Conservation (phyloP, 2,888 invertebrate genomes). For the Dendrolimus houi region DNA sequence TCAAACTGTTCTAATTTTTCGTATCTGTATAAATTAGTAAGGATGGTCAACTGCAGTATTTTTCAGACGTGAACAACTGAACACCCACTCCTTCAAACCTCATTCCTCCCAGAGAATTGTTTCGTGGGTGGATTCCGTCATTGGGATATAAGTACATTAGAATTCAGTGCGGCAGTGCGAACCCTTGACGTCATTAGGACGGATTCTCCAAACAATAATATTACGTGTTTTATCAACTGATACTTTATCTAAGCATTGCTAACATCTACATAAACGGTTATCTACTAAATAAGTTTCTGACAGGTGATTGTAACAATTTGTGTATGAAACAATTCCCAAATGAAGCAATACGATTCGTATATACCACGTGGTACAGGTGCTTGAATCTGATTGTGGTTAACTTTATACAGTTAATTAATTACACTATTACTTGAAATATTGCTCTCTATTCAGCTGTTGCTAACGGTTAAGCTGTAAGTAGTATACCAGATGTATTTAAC, state of each 20-base stretch:
- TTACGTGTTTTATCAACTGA: neutral
- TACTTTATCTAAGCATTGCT: neutral
- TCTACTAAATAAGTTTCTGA: neutral
- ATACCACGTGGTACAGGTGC: neutral
- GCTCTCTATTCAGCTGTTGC: no score
- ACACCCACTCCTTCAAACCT: neutral
- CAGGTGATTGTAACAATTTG: neutral
- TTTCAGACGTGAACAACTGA: no score
- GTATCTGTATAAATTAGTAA: no score
- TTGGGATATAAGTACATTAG: slow-evolving; percentile 18
- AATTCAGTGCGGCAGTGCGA: slow-evolving; percentile 17
- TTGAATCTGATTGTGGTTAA: no score
- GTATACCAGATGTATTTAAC: no score
- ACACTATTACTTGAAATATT: no score
- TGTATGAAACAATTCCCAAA: neutral
- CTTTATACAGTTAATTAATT: no score
- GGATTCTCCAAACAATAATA: slow-evolving; percentile 8
- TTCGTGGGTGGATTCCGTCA: slow-evolving; percentile 40
- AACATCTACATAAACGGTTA: neutral
- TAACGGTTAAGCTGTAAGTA: no score
- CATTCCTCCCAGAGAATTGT: slow-evolving; percentile 4
- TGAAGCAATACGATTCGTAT: neutral
- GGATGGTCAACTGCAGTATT: no score
- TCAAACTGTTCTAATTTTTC: no score
- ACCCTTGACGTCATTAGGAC: slow-evolving; percentile 18